Conservation (phyloP, 2,113 vertebrate species). For the Aptenodytes forsteri region DNA sequence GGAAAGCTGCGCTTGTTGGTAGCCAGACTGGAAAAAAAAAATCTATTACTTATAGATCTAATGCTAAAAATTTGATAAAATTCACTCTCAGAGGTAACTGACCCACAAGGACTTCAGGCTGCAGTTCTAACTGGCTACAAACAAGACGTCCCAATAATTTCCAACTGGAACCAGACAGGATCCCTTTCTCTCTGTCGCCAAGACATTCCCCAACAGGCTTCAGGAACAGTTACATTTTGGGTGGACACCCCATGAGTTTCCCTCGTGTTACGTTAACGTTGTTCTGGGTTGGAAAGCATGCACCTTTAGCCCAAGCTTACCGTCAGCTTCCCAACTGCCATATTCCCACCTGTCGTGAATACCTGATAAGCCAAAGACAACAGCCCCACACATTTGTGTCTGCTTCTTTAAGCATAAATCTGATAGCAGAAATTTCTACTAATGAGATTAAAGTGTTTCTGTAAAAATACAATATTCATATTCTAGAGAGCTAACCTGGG, state of each 20-base stretch:
- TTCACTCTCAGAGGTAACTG: not conserved
- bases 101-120: not conserved
- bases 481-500: not conserved
- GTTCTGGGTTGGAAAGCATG: not conserved
- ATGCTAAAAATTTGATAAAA: not conserved
- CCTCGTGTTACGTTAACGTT: not conserved
- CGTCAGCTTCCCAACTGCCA: accelerated
- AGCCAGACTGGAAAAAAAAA: not conserved
- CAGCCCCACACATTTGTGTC: not conserved
- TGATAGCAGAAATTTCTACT: not conserved
- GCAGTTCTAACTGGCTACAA: not conserved
- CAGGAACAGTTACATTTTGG: not conserved
- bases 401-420: not conserved
- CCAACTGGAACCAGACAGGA: not conserved
- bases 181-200: not conserved
- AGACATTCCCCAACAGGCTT: not conserved
- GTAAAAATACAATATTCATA: not conserved
- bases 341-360: not conserved
- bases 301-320: not conserved
- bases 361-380: not conserved
- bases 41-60: not conserved
- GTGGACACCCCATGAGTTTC: not conserved
- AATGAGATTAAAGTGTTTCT: not conserved
- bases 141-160: not conserved
- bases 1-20: not conserved